These are phyloP conservation scores for Caenorhabditis panamensis DNA, from an alignment of 2,888 invertebrate species.

Conservation along the genomic window DNA sequence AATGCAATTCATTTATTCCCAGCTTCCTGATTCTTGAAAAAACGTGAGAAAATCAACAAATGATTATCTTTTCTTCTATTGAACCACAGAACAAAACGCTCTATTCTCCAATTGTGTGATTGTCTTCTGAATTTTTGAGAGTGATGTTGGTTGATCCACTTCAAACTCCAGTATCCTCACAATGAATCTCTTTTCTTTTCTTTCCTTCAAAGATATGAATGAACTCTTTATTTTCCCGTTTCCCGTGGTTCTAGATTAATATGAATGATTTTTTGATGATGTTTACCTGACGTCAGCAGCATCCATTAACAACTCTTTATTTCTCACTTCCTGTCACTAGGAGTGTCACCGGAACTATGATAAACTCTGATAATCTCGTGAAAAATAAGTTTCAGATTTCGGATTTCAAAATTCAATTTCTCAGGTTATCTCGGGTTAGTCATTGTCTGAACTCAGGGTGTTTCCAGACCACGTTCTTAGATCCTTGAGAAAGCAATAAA, in stretches of 20 bases:
- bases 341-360: conserved; percentile 24
- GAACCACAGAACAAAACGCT: neutral
- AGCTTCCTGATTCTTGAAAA: conserved; percentile 13
- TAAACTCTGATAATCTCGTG: neutral
- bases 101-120: no score
- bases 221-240: no score
- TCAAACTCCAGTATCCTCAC: no score
- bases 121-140: neutral
- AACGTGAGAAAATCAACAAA: conserved; percentile 37
- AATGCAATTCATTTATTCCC: neutral
- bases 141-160: neutral
- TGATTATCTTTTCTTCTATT: neutral
- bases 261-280: conserved; percentile 10
- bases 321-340: conserved; percentile 14
- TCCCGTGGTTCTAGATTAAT: neutral
- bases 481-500: neutral
- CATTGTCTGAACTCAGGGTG: no score
- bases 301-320: conserved; percentile 35
- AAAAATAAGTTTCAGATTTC: conserved; percentile 4
- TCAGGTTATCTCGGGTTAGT: no score
- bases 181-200: no score
- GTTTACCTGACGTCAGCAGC: conserved; percentile 36
- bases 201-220: neutral
- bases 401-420: no score
- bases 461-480: no score